Conservation (phyloP, 2,888 invertebrate genomes). For the Stenoptilia bipunctidactyla region DNA sequence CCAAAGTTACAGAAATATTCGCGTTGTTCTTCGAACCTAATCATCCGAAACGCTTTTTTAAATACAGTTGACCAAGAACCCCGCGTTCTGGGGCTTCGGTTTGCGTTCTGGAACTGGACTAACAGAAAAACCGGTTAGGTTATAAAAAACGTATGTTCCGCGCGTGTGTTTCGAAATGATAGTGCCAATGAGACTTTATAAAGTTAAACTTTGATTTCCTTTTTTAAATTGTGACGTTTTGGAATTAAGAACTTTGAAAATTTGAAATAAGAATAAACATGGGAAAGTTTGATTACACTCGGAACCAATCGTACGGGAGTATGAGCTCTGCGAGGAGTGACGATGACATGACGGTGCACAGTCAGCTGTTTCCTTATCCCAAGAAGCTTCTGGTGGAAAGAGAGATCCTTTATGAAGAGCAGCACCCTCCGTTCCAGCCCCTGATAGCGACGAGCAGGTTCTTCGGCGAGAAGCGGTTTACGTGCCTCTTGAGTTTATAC, state of each 20-base stretch:
- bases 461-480: conserved; percentile 67
- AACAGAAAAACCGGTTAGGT: not conserved
- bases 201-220: no score
- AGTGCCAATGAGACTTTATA: no score
- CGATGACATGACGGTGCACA: conserved; percentile 61
- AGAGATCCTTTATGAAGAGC: conserved; percentile 56
- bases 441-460: conserved; percentile 48
- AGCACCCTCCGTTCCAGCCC: conserved; percentile 55
- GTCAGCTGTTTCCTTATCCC: conserved; percentile 49
- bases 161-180: not conserved
- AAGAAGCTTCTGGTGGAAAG: conserved; percentile 54
- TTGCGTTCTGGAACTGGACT: conserved; percentile 32
- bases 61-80: conserved; percentile 59
- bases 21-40: conserved; percentile 55
- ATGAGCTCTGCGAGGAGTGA: conserved; percentile 51
- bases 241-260: conserved; percentile 9
- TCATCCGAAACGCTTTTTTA: conserved; percentile 61
- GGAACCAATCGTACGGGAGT: conserved; percentile 59
- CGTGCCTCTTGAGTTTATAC: conserved; percentile 65
- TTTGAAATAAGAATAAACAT: conserved; percentile 18
- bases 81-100: conserved; percentile 33
- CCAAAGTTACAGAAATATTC: conserved; percentile 44
- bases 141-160: not conserved
- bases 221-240: no score
- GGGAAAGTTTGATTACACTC: conserved; percentile 38